A percentile compares a stretch with the other conserved stretches of the same genome.
Evolutionary conservation across 2,113 vertebrate species (phyloP).

Genomic region (Eclectus roratus): DNA sequence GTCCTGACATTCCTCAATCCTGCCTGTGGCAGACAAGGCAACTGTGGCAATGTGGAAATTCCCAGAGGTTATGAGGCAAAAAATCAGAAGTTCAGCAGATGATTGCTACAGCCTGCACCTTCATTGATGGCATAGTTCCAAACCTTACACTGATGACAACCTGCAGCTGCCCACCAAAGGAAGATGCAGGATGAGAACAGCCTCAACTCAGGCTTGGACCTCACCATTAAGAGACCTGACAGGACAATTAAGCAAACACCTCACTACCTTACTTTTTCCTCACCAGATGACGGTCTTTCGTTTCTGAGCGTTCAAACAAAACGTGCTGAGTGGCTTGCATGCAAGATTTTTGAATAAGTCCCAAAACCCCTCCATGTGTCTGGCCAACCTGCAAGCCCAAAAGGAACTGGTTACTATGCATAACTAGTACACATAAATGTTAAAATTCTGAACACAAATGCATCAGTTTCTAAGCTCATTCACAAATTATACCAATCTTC

Average conservation of each 20-base stretch:
- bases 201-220: neutral
- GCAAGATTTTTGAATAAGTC: constrained; percentile 88
- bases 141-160: neutral
- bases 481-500: neutral
- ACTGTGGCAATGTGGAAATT: neutral
- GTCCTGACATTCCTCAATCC: neutral
- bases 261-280: constrained; percentile 81
- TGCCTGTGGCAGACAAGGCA: neutral
- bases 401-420: neutral
- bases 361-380: constrained; percentile 88
- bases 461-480: neutral
- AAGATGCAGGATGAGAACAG: neutral
- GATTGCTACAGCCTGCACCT: neutral
- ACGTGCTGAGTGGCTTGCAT: constrained; percentile 85
- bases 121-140: neutral
- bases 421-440: neutral
- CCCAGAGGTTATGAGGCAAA: neutral
- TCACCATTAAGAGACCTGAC: neutral
- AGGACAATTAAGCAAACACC: neutral
- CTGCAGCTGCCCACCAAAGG: neutral
- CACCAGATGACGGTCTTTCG: constrained; percentile 88
- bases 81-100: neutral
- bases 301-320: constrained; percentile 93
- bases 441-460: neutral
- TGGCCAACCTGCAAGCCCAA: constrained; percentile 84